Conservation (phyloP, 2,113 vertebrate species). For the Alosa alosa region DNA sequence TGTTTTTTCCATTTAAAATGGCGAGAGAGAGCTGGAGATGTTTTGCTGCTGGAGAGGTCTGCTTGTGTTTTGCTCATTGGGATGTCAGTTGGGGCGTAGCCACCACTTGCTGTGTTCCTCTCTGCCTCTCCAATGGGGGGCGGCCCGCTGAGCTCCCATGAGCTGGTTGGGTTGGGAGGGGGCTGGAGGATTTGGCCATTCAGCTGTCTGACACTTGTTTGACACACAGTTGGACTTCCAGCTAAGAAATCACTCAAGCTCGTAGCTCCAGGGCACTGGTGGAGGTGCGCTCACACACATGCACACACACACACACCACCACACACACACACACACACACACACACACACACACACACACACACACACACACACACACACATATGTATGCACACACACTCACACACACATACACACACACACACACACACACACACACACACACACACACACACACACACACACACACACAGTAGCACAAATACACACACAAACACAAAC, state of each 20-base stretch:
- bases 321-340: not conserved
- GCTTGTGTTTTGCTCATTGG: slow-evolving; percentile 1
- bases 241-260: slow-evolving; percentile 24
- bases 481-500: not conserved
- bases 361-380: not conserved
- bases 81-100: not conserved
- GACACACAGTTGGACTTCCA: slow-evolving; percentile 19
- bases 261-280: not conserved
- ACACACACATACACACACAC: not conserved
- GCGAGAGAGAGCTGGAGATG: not conserved
- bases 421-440: not conserved
- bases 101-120: not conserved
- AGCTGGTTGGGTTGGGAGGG: not conserved
- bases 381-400: too few relatives aligned
- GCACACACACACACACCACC: slow-evolving; percentile 14
- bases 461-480: not conserved
- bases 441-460: not conserved
- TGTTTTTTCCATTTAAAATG: not conserved
- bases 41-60: not conserved
- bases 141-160: not conserved
- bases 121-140: not conserved
- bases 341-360: slow-evolving; percentile 5
- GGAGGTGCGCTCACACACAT: not conserved
- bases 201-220: slow-evolving; percentile 24
- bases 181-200: not conserved